Evolutionary conservation across 1,140 invertebrate species (phyloP), one percentile per base, ranked within the genome.

Genomic region (Drosophila neocordata): DNA sequence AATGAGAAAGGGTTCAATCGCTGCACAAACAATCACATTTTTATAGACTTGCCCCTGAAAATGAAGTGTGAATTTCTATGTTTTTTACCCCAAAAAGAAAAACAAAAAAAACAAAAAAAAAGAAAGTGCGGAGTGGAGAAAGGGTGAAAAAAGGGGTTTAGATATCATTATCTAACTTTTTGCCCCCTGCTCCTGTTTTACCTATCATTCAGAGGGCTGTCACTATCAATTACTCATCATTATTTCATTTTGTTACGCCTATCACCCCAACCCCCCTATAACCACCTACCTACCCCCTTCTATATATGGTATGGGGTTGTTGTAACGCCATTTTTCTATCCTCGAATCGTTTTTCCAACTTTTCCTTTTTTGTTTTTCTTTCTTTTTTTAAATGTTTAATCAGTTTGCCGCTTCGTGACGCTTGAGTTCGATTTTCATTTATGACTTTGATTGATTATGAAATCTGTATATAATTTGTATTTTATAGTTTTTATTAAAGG

Each of bases 361-460:
- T 31, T 31, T 7, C 27, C 24, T 24, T 24, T 31, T 6, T 31
- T 41, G 15, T 20, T 55, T 53, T 15, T 27, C 20, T 65, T 27
- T 55, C 41, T 62, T 82, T 69, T 70, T 69, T 82, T 69, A 60
- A 73, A 58, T 77, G 65, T 55, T 63, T 58, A 77, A 76, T 75
- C 71, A 71, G 60, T 41, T 66, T 24, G 22, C 22, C 57, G 15
- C 52, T 38, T 66, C 65, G 41, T 48, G 41, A 15, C 65, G 57
- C 11, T 60, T n/a, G 11, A 12, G 48, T 48, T 65, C 63, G 38
- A 65, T 73, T 62, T 79, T 89, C 85, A 76, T 80, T 89, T 89
- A 89, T 89, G 84, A 89, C 84, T 89, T 89, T 89, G 84, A 89
- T 89, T 89, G 84, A 89, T 89, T 89, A 80, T 84, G 63, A 89